Conservation (phyloP, 2,888 invertebrate genomes). For the Drosophila borealis region DNA sequence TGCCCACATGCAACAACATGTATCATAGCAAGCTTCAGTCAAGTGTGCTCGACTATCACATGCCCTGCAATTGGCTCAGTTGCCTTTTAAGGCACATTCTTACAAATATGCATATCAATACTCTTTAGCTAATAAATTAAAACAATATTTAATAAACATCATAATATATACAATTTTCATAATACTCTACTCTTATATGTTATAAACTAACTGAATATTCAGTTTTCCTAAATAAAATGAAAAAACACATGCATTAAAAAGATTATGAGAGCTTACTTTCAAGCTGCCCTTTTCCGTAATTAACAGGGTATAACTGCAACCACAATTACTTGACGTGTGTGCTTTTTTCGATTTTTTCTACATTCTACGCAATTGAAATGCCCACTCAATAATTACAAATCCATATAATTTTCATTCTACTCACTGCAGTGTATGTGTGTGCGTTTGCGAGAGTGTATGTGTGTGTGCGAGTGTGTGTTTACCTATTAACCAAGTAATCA, state of each 20-base stretch:
- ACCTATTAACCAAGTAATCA: constrained; percentile 66
- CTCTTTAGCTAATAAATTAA: no score
- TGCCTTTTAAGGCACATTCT: background rate
- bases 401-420: constrained; percentile 43
- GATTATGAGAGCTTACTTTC: no score
- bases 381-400: constrained; percentile 47
- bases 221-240: background rate
- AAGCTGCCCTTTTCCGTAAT: background rate
- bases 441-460: constrained; percentile 16
- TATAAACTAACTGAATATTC: no score
- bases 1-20: constrained; percentile 17
- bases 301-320: constrained; percentile 13
- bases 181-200: no score
- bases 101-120: background rate
- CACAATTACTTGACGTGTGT: constrained; percentile 14
- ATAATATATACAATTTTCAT: no score
- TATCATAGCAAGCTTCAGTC: constrained; percentile 26
- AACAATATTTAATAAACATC: no score
- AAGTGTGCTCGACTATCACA: background rate
- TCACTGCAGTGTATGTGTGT: constrained; percentile 31
- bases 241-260: no score
- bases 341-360: constrained; percentile 3
- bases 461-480: constrained; percentile 23
- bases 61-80: constrained; percentile 1
- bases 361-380: constrained; percentile 36